Evolutionary conservation across 1,140 invertebrate genomes (phyloP), one percentile per base, ranked within the genome.

Genomic region (Aphis gossypii): DNA sequence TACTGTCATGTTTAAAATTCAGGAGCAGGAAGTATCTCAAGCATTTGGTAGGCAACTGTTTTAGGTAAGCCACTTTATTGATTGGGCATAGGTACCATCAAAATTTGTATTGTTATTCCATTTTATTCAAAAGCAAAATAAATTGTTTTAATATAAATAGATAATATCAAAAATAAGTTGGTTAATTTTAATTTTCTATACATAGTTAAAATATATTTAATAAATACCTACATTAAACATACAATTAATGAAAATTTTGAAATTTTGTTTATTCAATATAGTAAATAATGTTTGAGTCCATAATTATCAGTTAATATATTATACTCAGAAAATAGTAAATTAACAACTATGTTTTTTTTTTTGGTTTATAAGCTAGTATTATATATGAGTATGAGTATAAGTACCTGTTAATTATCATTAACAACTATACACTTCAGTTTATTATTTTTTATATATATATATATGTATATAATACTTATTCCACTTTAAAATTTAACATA

Each of bases 1-100:
- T 86, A 86, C 46, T 86, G 44, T 86, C 41, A 46, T 86, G 84
- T 46, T 86, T 18, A 46, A 46, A 84, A 86, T 86, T 46, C 25
- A 86, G 83, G 25, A 44, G 83, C 25, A 3, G 41, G 83, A 86
- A 44, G 9, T 41, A 25, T 25, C 14, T 86, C 84, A 86, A 46
- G 46, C 23, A 46, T 86, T 86, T 86, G 25, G 25, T 86, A 86
- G 84, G 84, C 44, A 25, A 48, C 44, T 46, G 41, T 48, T 46
- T 86, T 86, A 30, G 44, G 84, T 86, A 46, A 46, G 84, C 44
- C 25, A 46, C 14, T 76, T n/a, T n/a, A 76, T 76, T 76, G n/a
- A n/a, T 18, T 76, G 14, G 14, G 30, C 60, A 76, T 76, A 41
- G 38, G 38, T 3, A 76, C n/a, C n/a, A 76, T n/a, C 11, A n/a